phyloP scores from a whole-genome alignment of 2,113 vertebrate species.

The Indri indri region DNA sequence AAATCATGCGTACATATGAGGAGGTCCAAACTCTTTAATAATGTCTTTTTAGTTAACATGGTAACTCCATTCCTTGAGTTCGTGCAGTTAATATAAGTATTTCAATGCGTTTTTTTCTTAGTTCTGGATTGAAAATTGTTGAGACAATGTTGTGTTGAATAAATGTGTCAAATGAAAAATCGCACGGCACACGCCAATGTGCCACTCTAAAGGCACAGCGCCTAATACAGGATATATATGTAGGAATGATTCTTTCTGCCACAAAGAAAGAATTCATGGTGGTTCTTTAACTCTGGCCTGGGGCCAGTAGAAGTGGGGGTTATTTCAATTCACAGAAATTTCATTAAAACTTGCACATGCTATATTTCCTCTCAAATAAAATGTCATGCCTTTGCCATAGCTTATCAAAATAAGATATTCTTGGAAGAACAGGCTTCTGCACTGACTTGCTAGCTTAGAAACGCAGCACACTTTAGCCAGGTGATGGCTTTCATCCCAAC shows the following conservation, averaged over 20 bases:
- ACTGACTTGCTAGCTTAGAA: too few species aligned
- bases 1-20: neutral
- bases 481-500: neutral
- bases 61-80: neutral
- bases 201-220: neutral
- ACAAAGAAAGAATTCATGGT: neutral
- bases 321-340: neutral
- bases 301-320: neutral
- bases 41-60: neutral
- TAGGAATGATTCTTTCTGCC: neutral
- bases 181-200: too few species aligned
- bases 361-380: neutral
- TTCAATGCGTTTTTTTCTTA: too few species aligned
- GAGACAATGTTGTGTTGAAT: neutral
- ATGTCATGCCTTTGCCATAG: neutral
- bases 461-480: neutral
- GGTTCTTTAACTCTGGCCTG: neutral
- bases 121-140: neutral
- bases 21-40: neutral
- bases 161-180: neutral
- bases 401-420: neutral
- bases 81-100: accelerated
- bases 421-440: too few species aligned
- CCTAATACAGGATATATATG: accelerated
- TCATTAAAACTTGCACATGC: neutral